Evolutionary conservation across 1,140 invertebrate genomes (phyloP).

Genomic region (Drosophila simulans): DNA sequence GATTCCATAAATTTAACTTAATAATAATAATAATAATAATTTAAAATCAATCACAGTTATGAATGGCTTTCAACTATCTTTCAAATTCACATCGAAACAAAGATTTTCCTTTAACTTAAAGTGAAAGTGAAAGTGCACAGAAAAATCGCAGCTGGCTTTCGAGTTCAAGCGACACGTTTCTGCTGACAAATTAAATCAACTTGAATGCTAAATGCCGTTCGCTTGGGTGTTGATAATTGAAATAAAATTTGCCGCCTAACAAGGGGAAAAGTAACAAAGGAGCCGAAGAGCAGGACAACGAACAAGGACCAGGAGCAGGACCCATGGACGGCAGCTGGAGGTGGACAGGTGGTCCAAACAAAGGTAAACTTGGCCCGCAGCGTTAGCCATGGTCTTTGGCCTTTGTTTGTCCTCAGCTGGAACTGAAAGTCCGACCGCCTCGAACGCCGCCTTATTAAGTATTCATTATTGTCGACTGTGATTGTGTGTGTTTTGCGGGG

Average conservation of each 20-base stretch:
- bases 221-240: slow-evolving; percentile 72
- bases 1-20: too few species aligned
- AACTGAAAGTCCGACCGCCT: slow-evolving; percentile 47
- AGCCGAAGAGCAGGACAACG: slow-evolving; percentile 10
- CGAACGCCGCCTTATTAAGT: slow-evolving; percentile 77
- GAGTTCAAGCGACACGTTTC: slow-evolving; percentile 29
- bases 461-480: slow-evolving; percentile 77
- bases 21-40: too few species aligned
- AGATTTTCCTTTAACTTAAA: background rate
- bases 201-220: slow-evolving; percentile 39
- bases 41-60: background rate
- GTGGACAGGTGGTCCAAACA: slow-evolving; percentile 42
- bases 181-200: slow-evolving; percentile 56
- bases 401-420: slow-evolving; percentile 32
- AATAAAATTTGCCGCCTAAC: slow-evolving; percentile 60
- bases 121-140: background rate
- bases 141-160: slow-evolving; percentile 7
- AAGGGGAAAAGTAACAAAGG: slow-evolving; percentile 33
- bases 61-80: background rate
- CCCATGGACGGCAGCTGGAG: background rate
- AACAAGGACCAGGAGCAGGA: background rate
- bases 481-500: slow-evolving; percentile 38
- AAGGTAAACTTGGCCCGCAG: slow-evolving; percentile 70
- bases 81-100: background rate
- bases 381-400: slow-evolving; percentile 42